Conservation (phyloP, 2,113 vertebrate genomes). For the Merops nubicus region DNA sequence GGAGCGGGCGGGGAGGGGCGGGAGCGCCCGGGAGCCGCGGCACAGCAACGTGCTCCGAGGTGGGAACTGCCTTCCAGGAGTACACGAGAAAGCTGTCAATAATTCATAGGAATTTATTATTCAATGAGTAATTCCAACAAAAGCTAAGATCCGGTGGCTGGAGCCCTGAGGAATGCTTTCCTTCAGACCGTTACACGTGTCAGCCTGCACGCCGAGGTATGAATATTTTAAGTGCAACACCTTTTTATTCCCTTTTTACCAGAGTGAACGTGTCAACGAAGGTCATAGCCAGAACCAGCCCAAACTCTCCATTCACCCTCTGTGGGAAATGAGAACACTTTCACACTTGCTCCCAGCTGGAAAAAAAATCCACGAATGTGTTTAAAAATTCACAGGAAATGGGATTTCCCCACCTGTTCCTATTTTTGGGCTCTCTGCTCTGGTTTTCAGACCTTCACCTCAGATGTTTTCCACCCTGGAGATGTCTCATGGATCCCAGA, state of each 20-base stretch:
- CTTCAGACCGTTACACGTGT: background rate
- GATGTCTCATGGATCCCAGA: accelerated
- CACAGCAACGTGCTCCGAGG: background rate
- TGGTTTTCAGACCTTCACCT: background rate
- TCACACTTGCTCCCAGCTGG: background rate
- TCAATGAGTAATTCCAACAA: background rate
- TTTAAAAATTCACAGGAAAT: background rate
- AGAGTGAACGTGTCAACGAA: background rate
- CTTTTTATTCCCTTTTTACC: background rate
- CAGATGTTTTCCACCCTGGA: background rate
- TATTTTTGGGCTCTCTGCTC: background rate
- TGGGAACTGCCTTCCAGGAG: background rate
- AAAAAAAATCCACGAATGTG: accelerated
- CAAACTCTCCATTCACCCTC: accelerated
- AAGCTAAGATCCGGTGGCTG: background rate
- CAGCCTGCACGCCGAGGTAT: background rate
- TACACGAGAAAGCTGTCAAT: background rate
- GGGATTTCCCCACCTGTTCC: background rate
- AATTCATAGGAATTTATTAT: constrained; percentile 43
- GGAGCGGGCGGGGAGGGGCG: too few species aligned
- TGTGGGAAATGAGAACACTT: accelerated
- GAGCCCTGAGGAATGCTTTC: constrained; percentile 14
- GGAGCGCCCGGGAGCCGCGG: background rate
- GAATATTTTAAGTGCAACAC: constrained; percentile 34
- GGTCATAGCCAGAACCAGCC: background rate